phyloP scores from a whole-genome alignment of 2,888 invertebrate species.

The Sylvicola fuscatus region DNA sequence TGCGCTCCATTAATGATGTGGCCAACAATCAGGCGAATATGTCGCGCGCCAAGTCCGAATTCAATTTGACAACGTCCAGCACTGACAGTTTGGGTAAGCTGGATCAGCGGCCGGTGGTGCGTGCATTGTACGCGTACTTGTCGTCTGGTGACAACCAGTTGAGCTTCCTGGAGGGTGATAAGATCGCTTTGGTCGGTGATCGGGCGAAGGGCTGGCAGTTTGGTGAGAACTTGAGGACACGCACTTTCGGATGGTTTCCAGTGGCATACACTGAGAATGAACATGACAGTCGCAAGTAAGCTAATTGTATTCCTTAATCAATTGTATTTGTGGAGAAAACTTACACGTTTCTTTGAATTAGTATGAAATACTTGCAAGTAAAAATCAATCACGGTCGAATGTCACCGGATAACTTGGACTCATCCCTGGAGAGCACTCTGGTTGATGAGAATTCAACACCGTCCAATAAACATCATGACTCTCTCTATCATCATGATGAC shows the following conservation, averaged over 20 bases:
- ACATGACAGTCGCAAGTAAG: constrained; percentile 22
- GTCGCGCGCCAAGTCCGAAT: constrained; percentile 72
- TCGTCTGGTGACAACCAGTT: constrained; percentile 81
- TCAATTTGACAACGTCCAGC: constrained; percentile 49
- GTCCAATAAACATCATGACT: constrained; percentile 14
- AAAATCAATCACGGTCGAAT: no score
- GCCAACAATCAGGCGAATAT: constrained; percentile 25
- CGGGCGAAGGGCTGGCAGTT: constrained; percentile 93
- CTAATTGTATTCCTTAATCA: not conserved
- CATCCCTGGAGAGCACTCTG: constrained; percentile 7
- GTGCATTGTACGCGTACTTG: constrained; percentile 76
- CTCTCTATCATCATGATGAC: constrained; percentile 15
- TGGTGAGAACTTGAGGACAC: constrained; percentile 84
- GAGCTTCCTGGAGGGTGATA: constrained; percentile 78
- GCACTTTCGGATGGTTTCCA: constrained; percentile 88
- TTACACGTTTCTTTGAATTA: no score
- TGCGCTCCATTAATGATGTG: constrained; percentile 43
- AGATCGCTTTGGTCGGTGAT: constrained; percentile 71
- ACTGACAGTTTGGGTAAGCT: constrained; percentile 13
- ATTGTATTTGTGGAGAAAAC: not conserved
- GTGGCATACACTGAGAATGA: constrained; percentile 79
- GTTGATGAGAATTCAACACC: constrained; percentile 8
- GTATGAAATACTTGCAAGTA: no score
- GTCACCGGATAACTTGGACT: constrained; percentile 8
- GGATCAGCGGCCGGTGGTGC: constrained; percentile 57